Evolutionary conservation across 2,888 invertebrate species (phyloP).

Genomic region (Drosophila atroscutellata): DNA sequence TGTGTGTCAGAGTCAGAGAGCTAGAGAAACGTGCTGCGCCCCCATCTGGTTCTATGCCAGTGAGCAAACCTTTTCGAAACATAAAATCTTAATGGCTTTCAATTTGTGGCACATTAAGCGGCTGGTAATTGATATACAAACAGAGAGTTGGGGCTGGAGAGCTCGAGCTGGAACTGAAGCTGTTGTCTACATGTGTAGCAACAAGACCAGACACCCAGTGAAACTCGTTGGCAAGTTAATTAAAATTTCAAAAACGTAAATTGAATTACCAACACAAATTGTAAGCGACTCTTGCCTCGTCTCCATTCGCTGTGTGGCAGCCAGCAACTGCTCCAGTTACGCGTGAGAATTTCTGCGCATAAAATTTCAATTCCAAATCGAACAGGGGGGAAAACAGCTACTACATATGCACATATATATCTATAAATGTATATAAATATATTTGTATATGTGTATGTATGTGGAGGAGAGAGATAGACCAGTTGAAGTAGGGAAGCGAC

Average conservation of each 20-base stretch:
- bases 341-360: constrained; percentile 83
- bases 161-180: constrained; percentile 1
- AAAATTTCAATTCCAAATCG: constrained; percentile 79
- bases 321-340: constrained; percentile 80
- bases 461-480: constrained; percentile 1
- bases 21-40: constrained; percentile 44
- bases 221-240: constrained; percentile 71
- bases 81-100: constrained; percentile 73
- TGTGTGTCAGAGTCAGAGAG: constrained; percentile 57
- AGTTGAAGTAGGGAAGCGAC: constrained; percentile 34
- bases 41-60: not conserved
- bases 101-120: constrained; percentile 78
- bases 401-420: not conserved
- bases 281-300: constrained; percentile 51
- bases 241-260: constrained; percentile 83
- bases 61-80: constrained; percentile 31
- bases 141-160: constrained; percentile 22
- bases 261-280: constrained; percentile 78
- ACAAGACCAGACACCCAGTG: constrained; percentile 46
- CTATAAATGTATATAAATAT: not conserved
- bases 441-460: not conserved
- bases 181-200: constrained; percentile 36
- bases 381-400: constrained; percentile 16
- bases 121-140: constrained; percentile 67
- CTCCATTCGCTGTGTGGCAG: constrained; percentile 7